Evolutionary conservation across 2,113 vertebrate species (phyloP), one percentile per base, ranked within the genome.

Genomic region (Tautogolabrus adspersus): DNA sequence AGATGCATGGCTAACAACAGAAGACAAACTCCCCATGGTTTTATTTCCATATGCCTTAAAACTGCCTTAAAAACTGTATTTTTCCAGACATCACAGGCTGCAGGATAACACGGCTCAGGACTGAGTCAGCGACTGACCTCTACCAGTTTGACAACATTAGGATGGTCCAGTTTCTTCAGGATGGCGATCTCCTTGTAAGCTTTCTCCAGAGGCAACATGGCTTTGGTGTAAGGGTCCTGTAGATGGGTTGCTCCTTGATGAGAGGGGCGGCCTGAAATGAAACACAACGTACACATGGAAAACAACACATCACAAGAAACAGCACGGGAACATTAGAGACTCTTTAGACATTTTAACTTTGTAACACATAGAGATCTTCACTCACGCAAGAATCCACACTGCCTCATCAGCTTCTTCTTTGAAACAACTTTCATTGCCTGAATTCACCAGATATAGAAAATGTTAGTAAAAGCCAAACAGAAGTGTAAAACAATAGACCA

Each of bases 351-450:
- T 18, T 49, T 6, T 6, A 49, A 19, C 26, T 12, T 13, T 23
- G 1, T 18, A 5, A 21, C 5, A 21, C 2, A 69, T 23, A 18
- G 4, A 34, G n/a, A 44, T 65, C 64, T 75, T 79, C 75, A 96
- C 97, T 70, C 94, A 99, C 97, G 96, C 86, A 97, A 92, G 92
- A 99, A 99, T 89, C 98, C 98, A 69, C 95, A 96, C 72, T 96
- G 97, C 83, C 95, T 98, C 92, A 99, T 86, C 71, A 99, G 89
- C 92, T 93, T 98, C 95, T 97, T 99, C 91, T 99, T 99, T 83
- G 97, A 99, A 66, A 99, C 96, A 23, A 98, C 96, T 91, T 99
- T 99, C 97, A 99, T 98, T 13, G 97, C 98, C 97, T 99, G 37
- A 57, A 77, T 21, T 63, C 5, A 82, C 51, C 30, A 77, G 23